Conservation (phyloP, 2,797 vertebrate genomes). For the Sitta carolinensis region DNA sequence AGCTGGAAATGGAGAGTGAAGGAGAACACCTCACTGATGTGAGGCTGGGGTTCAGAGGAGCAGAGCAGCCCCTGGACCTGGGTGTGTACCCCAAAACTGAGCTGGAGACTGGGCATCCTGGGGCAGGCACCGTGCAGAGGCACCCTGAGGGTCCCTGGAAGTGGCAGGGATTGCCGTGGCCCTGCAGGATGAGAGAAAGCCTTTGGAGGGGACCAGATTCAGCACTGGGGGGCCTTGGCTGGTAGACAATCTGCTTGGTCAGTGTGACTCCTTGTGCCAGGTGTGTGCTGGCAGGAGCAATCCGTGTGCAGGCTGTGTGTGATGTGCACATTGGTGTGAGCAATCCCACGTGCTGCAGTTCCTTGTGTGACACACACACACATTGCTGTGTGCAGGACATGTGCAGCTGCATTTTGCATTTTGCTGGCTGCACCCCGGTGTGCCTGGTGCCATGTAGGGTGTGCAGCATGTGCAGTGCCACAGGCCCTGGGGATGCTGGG, state of each 20-base stretch:
- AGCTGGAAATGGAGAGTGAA: background rate
- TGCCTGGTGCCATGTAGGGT: no score
- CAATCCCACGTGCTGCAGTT: rapidly evolving
- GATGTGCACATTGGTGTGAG: rapidly evolving
- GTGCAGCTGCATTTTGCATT: no score
- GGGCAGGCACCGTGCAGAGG: background rate
- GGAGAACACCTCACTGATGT: background rate
- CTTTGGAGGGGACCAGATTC: background rate
- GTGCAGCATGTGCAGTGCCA: no score
- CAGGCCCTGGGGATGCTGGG: background rate
- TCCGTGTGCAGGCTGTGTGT: background rate
- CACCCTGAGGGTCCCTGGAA: background rate
- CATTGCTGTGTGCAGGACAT: no score
- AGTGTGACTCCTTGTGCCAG: background rate
- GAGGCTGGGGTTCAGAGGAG: background rate
- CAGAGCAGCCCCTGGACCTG: background rate
- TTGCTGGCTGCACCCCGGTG: no score
- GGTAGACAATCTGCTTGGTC: rapidly evolving
- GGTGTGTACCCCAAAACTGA: rapidly evolving
- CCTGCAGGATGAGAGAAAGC: background rate
- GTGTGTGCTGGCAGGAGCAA: rapidly evolving
- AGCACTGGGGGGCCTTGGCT: background rate
- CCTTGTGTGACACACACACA: background rate
- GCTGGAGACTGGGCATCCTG: background rate
- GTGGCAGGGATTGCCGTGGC: background rate